Evolutionary conservation across 2,888 invertebrate species (phyloP).

Genomic region (Lithophane leautieri): DNA sequence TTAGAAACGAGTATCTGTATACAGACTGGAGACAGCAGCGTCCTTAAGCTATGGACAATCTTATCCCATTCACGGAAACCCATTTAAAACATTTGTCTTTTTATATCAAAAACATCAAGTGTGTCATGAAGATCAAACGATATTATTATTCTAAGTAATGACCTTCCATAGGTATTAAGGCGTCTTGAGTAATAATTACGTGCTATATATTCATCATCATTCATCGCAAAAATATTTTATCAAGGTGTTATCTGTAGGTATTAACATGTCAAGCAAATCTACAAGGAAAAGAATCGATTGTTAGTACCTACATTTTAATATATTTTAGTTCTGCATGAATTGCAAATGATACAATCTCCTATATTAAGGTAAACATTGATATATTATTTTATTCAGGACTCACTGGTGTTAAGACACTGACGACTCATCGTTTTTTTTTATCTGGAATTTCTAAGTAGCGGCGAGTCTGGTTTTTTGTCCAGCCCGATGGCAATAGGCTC

Average conservation of each 20-base stretch:
- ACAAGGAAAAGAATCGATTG: constrained; percentile 7
- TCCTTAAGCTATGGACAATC: not conserved
- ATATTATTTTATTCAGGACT: not conserved
- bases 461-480: too few relatives aligned
- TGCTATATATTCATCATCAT: constrained; percentile 4
- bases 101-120: not conserved
- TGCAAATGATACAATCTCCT: constrained; percentile 6
- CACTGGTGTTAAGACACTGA: not conserved
- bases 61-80: not conserved
- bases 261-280: constrained; percentile 12
- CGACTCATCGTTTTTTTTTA: too few relatives aligned
- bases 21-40: not conserved
- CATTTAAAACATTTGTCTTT: not conserved
- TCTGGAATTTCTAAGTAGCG: too few relatives aligned
- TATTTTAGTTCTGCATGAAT: constrained; percentile 3
- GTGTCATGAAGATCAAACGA: not conserved
- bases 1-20: not conserved
- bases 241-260: constrained; percentile 38
- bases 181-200: not conserved
- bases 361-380: not conserved
- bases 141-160: constrained; percentile 13
- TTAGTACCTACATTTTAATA: not conserved
- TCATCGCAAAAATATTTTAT: constrained; percentile 45
- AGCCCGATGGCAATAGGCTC: too few relatives aligned
- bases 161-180: not conserved